phyloP scores from a whole-genome alignment of 2,113 vertebrate genomes.

The Enhydra lutris region DNA sequence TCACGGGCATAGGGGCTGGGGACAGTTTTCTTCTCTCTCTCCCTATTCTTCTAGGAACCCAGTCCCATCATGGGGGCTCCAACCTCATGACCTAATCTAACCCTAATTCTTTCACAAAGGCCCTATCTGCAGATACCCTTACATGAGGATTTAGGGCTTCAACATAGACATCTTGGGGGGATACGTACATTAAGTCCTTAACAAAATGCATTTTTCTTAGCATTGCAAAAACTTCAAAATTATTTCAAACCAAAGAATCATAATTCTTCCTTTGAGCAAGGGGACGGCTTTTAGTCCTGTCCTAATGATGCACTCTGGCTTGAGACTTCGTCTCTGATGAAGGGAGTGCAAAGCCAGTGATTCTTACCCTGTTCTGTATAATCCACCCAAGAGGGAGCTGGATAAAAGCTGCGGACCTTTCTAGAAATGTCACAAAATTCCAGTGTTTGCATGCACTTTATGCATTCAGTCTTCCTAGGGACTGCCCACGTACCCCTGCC shows the following conservation, averaged over 20 bases:
- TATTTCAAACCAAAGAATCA: neutral
- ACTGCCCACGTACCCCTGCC: fast-evolving
- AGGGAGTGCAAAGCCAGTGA: neutral
- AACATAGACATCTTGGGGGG: neutral
- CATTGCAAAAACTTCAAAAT: neutral
- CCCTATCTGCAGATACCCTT: neutral
- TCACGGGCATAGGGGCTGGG: fast-evolving
- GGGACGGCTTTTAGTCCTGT: neutral
- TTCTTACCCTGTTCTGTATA: neutral
- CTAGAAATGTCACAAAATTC: neutral
- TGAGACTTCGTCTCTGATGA: neutral
- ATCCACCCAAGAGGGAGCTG: neutral
- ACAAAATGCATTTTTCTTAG: neutral
- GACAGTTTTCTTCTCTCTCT: neutral
- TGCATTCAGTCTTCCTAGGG: neutral
- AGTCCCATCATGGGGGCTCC: neutral
- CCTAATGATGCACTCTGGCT: neutral
- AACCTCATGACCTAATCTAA: neutral
- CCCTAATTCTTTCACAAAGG: neutral
- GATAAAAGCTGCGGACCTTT: neutral
- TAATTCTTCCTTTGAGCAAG: neutral
- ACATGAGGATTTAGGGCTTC: neutral
- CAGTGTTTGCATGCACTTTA: neutral
- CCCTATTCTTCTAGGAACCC: neutral
- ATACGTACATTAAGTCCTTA: neutral